A percentile compares a stretch with the other conserved stretches of the same genome.
These are phyloP conservation scores for Atta colombica DNA, from an alignment of 1,140 invertebrate species.

Conservation along the genomic window DNA sequence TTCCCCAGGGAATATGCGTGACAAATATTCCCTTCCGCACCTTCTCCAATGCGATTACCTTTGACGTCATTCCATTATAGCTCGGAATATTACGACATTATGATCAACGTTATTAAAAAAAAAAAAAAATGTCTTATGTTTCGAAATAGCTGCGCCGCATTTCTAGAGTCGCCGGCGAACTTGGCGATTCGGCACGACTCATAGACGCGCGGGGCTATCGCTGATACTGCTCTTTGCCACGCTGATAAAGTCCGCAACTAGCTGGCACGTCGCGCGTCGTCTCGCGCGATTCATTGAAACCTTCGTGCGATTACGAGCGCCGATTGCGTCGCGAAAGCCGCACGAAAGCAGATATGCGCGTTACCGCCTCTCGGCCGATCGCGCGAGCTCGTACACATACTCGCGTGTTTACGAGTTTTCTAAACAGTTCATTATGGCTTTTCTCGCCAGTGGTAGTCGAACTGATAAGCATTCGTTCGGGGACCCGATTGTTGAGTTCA, in stretches of 20 bases:
- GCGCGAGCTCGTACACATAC: background rate
- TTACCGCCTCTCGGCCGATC: conserved; percentile 28
- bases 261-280: conserved; percentile 57
- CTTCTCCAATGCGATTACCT: background rate
- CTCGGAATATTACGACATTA: background rate
- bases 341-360: conserved; percentile 51
- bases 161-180: background rate
- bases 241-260: conserved; percentile 62
- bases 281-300: conserved; percentile 66
- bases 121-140: background rate
- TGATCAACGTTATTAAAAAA: background rate
- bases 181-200: conserved; percentile 39
- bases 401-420: conserved; percentile 38
- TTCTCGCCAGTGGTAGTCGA: conserved; percentile 22
- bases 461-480: conserved; percentile 14
- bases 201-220: conserved; percentile 61
- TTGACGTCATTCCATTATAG: background rate
- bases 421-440: conserved; percentile 34
- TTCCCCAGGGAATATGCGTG: background rate
- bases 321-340: conserved; percentile 61
- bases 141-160: background rate
- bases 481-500: background rate
- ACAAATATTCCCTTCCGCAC: background rate
- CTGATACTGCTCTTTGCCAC: conserved; percentile 65
- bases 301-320: conserved; percentile 62